These are phyloP conservation scores for Promerops cafer DNA, from an alignment of 2,113 vertebrate species.

Conservation along the genomic window DNA sequence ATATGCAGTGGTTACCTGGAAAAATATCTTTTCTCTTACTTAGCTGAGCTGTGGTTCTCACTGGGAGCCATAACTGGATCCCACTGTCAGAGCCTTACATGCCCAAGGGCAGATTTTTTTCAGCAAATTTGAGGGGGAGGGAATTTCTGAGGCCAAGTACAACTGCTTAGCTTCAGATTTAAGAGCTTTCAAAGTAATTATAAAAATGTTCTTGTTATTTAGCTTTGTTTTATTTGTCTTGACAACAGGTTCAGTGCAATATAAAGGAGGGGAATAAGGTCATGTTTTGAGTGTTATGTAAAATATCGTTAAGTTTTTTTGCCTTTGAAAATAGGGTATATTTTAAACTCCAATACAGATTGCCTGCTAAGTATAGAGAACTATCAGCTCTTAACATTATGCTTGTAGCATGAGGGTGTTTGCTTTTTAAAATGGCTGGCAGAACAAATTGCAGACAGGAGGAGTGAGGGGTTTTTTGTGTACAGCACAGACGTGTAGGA, in stretches of 20 bases:
- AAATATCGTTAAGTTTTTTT: background rate
- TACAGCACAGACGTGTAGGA: background rate
- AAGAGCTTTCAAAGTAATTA: background rate
- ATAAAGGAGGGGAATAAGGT: background rate
- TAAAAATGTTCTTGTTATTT: background rate
- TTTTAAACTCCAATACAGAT: background rate
- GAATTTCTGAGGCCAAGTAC: background rate
- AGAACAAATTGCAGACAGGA: background rate
- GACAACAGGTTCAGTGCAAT: background rate
- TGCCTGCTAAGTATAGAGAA: background rate
- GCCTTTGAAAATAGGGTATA: background rate
- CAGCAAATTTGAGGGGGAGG: background rate
- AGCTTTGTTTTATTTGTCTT: background rate
- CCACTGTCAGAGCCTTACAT: background rate
- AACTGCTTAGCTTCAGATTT: background rate
- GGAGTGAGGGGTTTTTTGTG: background rate
- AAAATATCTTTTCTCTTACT: background rate
- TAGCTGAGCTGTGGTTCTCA: background rate
- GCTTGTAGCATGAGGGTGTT: background rate
- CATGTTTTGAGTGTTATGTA: background rate
- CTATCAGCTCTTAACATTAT: background rate
- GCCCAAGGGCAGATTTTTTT: background rate
- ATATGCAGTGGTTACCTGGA: background rate
- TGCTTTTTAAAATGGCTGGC: background rate
- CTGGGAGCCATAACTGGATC: background rate